phyloP scores from a whole-genome alignment of 2,797 vertebrate species.

The Ateles fusciceps region DNA sequence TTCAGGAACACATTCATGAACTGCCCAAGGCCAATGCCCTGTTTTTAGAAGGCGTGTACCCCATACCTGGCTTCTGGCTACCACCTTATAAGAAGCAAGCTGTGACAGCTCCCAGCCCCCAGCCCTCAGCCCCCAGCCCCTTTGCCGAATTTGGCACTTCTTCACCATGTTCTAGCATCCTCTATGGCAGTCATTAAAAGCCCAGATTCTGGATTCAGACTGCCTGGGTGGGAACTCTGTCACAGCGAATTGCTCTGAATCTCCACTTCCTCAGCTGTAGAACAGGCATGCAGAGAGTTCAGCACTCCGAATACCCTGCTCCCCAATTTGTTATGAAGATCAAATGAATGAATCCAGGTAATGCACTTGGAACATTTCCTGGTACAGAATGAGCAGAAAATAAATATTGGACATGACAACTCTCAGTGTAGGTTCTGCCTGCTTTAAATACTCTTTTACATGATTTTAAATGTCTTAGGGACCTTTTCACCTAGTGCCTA shows the following conservation, averaged over 20 bases:
- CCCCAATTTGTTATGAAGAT: not conserved
- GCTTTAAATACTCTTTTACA: not conserved
- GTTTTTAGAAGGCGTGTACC: not conserved
- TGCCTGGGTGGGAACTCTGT: not conserved
- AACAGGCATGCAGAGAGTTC: not conserved
- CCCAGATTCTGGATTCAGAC: not conserved
- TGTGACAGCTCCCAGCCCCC: no score
- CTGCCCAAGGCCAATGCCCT: not conserved
- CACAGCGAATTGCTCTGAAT: not conserved
- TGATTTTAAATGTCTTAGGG: not conserved
- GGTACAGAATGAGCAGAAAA: not conserved
- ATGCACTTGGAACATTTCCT: not conserved
- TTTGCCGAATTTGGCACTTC: accelerated
- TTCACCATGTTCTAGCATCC: not conserved
- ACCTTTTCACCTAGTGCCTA: not conserved
- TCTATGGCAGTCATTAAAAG: not conserved
- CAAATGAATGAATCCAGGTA: not conserved
- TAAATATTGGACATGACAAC: no score
- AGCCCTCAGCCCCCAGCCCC: no score
- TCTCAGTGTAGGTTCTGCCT: no score
- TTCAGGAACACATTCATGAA: not conserved
- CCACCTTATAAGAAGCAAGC: not conserved
- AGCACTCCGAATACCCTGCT: no score
- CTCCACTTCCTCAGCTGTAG: not conserved
- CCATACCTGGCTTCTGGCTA: not conserved